These are phyloP conservation scores for Dendroctonus valens DNA, from an alignment of 1,140 invertebrate species.

Conservation along the genomic window DNA sequence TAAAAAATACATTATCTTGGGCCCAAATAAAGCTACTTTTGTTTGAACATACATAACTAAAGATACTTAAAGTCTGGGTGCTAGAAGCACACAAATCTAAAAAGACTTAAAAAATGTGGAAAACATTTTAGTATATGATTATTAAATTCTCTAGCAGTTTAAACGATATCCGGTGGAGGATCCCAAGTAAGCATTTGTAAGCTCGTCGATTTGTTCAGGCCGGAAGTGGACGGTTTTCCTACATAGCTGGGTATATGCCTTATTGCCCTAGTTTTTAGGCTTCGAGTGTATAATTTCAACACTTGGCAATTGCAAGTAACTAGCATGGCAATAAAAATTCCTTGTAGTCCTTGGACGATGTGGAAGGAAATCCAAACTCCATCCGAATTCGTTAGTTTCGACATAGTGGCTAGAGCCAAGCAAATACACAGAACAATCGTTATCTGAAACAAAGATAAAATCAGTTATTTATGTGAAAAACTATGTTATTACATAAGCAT, in stretches of 20 bases:
- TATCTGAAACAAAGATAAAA: constrained; percentile 43
- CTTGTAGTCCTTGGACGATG: constrained; percentile 55
- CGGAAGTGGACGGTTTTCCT: constrained; percentile 25
- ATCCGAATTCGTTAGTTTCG: constrained; percentile 44
- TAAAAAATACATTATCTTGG: too few species aligned
- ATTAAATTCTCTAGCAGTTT: constrained; percentile 18
- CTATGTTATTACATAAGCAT: too few species aligned
- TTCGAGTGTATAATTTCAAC: constrained; percentile 46
- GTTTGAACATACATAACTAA: too few species aligned
- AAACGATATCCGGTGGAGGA: constrained; percentile 47
- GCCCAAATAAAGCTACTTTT: too few species aligned
- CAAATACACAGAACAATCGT: constrained; percentile 44
- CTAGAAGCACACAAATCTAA: too few species aligned
- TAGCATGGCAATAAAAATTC: constrained; percentile 60
- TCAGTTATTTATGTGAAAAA: background rate
- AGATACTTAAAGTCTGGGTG: too few species aligned
- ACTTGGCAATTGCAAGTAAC: constrained; percentile 66
- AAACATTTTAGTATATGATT: background rate
- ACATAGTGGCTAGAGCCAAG: constrained; percentile 40
- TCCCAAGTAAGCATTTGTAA: constrained; percentile 49
- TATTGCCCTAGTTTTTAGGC: constrained; percentile 39
- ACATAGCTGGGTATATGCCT: constrained; percentile 38
- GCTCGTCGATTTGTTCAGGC: constrained; percentile 46
- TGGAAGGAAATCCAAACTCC: constrained; percentile 53
- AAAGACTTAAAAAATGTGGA: too few species aligned